These are phyloP conservation scores for Bungarus multicinctus DNA, from an alignment of 2,113 vertebrate genomes.

Conservation along the genomic window DNA sequence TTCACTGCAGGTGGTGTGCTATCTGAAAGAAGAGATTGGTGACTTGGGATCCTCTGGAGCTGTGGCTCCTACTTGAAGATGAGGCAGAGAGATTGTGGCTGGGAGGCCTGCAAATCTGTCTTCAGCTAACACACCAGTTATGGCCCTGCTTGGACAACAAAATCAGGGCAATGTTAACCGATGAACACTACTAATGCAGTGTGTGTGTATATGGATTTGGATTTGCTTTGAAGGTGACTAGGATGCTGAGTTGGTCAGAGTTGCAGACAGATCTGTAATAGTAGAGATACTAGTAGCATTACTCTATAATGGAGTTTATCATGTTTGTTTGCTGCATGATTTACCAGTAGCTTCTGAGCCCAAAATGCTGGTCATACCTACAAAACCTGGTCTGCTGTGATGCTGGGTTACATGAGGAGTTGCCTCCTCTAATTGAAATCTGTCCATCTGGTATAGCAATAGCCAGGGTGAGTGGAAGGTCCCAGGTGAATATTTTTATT, in stretches of 20 bases:
- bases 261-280: neutral
- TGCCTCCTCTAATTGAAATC: neutral
- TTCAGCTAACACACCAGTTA: neutral
- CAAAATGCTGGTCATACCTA: neutral
- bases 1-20: neutral
- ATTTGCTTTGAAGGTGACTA: neutral
- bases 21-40: neutral
- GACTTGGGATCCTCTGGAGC: neutral
- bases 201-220: neutral
- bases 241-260: neutral
- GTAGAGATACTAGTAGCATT: too few species aligned
- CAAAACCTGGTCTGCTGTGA: neutral
- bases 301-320: neutral
- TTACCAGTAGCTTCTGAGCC: neutral
- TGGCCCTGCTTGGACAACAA: neutral
- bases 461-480: neutral
- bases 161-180: neutral
- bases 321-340: neutral
- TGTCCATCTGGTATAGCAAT: neutral
- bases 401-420: neutral
- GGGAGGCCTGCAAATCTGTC: neutral
- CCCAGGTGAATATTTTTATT: too few species aligned
- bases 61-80: neutral
- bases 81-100: neutral
- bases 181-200: neutral